These are phyloP conservation scores for Solenopsis invicta DNA, from an alignment of 1,140 invertebrate species.

Conservation along the genomic window DNA sequence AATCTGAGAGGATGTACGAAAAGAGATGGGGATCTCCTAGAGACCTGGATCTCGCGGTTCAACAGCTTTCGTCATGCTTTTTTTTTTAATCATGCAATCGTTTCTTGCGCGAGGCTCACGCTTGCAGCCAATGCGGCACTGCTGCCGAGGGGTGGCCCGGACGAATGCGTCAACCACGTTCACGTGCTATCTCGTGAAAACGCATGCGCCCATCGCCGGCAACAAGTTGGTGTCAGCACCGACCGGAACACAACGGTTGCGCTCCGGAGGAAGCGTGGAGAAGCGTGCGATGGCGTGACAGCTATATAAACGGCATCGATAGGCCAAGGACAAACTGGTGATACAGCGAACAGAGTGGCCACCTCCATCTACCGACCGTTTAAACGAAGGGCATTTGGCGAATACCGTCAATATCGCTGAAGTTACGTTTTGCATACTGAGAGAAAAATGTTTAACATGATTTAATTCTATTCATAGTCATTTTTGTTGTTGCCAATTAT, in stretches of 20 bases:
- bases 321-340: slow-evolving; percentile 72
- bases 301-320: slow-evolving; percentile 68
- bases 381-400: neutral
- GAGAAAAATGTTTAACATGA: no score
- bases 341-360: neutral
- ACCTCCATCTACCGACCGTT: neutral
- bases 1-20: neutral
- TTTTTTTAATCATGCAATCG: neutral
- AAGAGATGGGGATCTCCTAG: neutral
- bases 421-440: neutral
- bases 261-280: neutral
- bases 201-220: slow-evolving; percentile 75
- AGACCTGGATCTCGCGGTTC: neutral
- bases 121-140: slow-evolving; percentile 37
- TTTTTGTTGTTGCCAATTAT: no score
- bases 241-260: slow-evolving; percentile 20
- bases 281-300: slow-evolving; percentile 55
- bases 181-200: slow-evolving; percentile 63
- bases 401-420: neutral
- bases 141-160: slow-evolving; percentile 19
- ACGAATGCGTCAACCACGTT: slow-evolving; percentile 66
- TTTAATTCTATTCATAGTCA: no score
- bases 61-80: neutral
- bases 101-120: neutral
- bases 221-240: slow-evolving; percentile 79